Conservation (phyloP, 92 coral and sea anemone species). For the Phenganax marumi region DNA sequence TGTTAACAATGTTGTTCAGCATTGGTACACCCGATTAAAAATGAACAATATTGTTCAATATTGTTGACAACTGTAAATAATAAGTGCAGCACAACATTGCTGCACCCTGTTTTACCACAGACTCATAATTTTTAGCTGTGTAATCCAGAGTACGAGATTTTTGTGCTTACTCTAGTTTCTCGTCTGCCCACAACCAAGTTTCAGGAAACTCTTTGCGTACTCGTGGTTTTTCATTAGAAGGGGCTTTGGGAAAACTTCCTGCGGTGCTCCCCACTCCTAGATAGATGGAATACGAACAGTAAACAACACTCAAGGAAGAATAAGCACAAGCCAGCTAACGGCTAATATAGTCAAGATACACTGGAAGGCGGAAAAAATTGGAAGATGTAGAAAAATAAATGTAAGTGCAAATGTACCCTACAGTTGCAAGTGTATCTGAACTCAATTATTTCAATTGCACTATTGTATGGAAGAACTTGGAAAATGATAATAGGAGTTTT, state of each 20-base stretch:
- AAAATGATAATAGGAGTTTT: background rate
- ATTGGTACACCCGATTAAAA: no score
- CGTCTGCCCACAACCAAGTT: slow-evolving; percentile 96
- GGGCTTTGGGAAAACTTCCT: background rate
- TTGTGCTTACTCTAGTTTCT: slow-evolving; percentile 65
- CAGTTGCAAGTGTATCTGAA: background rate
- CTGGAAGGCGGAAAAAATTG: no score
- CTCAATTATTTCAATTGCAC: background rate
- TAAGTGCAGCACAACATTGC: no score
- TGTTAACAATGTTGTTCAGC: no score
- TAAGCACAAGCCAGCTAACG: no score
- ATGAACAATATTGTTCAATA: no score
- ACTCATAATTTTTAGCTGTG: no score
- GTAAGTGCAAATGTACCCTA: background rate
- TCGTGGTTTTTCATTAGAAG: background rate
- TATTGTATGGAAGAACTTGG: background rate
- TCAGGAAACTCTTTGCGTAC: slow-evolving; percentile 89
- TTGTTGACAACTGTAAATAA: no score
- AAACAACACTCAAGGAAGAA: no score
- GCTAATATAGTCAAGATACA: no score
- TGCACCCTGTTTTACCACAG: no score
- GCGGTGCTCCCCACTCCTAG: background rate
- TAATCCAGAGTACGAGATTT: background rate
- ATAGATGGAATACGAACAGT: no score
- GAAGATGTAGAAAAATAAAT: background rate